phyloP scores from a whole-genome alignment of 2,888 invertebrate species.

The Dasysyrphus albostriatus region DNA sequence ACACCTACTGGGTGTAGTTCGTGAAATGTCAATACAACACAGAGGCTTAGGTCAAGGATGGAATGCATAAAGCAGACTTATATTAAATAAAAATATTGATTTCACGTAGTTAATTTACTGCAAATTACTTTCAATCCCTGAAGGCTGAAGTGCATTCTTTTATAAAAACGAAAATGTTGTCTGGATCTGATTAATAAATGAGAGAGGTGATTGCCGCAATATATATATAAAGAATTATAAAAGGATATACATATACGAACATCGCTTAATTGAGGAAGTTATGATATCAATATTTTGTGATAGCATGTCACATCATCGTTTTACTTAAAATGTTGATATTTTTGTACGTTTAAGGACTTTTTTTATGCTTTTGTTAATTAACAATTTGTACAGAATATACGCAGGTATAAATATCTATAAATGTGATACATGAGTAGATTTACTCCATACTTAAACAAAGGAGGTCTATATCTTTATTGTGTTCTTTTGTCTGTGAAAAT shows the following conservation, averaged over 20 bases:
- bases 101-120: slow-evolving; percentile 66
- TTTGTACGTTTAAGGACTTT: not conserved
- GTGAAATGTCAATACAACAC: slow-evolving; percentile 1
- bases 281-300: slow-evolving; percentile 1
- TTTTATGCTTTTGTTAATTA: not conserved
- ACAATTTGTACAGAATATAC: no score
- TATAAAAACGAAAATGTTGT: slow-evolving; percentile 13
- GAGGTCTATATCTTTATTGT: no score
- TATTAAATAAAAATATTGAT: slow-evolving; percentile 40
- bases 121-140: slow-evolving; percentile 69
- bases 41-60: slow-evolving; percentile 24
- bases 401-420: no score
- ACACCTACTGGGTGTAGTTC: slow-evolving; percentile 50
- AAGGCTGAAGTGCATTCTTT: slow-evolving; percentile 24
- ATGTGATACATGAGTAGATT: no score
- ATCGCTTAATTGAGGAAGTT: slow-evolving; percentile 15
- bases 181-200: slow-evolving; percentile 47
- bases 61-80: slow-evolving; percentile 26
- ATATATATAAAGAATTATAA: not conserved
- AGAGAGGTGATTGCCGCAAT: not conserved
- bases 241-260: not conserved
- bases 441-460: no score
- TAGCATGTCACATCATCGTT: not conserved
- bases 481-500: no score
- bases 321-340: slow-evolving; percentile 1